These are phyloP conservation scores for Sinodicranocentrus sp. DNA, from an alignment of 2,888 invertebrate genomes.

Conservation along the genomic window DNA sequence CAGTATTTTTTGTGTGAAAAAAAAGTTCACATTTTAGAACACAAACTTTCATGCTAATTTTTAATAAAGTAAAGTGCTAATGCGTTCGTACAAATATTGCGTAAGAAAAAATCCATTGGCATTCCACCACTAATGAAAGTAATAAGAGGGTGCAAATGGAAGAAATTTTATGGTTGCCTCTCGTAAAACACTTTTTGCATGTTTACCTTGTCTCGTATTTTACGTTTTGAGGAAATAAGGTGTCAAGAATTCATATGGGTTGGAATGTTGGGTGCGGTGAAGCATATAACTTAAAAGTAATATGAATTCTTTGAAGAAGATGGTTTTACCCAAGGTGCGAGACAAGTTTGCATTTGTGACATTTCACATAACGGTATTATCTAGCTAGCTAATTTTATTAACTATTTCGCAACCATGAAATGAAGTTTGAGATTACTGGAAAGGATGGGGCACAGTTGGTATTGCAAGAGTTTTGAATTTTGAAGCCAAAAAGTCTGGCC, in stretches of 20 bases:
- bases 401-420: too few relatives aligned
- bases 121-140: background rate
- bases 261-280: conserved; percentile 45
- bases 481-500: too few relatives aligned
- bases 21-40: background rate
- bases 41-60: background rate
- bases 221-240: conserved; percentile 42
- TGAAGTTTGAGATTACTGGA: too few relatives aligned
- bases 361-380: too few relatives aligned
- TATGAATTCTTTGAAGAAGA: too few relatives aligned
- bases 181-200: conserved; percentile 56
- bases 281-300: background rate
- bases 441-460: too few relatives aligned
- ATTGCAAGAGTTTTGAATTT: too few relatives aligned
- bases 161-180: background rate
- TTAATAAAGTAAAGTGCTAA: background rate
- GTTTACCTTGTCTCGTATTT: conserved; percentile 59
- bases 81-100: background rate
- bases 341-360: background rate
- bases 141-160: background rate
- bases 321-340: background rate
- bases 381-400: too few relatives aligned
- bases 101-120: background rate
- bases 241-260: conserved; percentile 26
- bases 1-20: conserved; percentile 3